Percentiles rank a stretch among this genome's conserved stretches.
These are phyloP conservation scores for Myiagra hebetior DNA, from an alignment of 2,113 vertebrate genomes.

Conservation along the genomic window DNA sequence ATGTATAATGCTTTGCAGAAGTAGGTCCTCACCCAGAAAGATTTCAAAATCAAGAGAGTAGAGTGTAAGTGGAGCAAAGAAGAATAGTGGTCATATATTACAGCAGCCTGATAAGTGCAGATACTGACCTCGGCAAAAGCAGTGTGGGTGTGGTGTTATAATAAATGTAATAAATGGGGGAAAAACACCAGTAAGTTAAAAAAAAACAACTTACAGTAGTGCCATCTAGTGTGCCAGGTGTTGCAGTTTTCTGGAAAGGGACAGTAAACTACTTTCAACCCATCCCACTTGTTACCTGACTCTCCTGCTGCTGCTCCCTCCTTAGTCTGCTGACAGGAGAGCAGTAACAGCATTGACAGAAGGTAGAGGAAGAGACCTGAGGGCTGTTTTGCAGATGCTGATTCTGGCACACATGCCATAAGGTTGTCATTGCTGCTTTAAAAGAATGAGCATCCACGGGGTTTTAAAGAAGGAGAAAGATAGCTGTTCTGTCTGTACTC, in stretches of 20 bases:
- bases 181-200: background rate
- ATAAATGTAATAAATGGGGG: background rate
- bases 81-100: background rate
- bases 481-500: background rate
- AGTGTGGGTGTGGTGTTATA: background rate
- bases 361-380: background rate
- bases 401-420: constrained; percentile 14
- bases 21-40: background rate
- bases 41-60: background rate
- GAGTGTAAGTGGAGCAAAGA: background rate
- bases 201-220: constrained; percentile 50
- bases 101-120: background rate
- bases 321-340: background rate
- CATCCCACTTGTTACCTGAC: background rate
- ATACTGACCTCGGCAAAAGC: background rate
- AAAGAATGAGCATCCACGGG: background rate
- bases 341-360: background rate
- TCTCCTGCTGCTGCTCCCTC: background rate
- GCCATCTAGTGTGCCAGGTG: constrained; percentile 70
- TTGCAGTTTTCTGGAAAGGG: background rate
- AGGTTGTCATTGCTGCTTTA: background rate
- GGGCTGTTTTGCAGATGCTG: constrained; percentile 29
- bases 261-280: background rate
- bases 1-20: background rate
- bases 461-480: background rate